Conservation (phyloP, 1,140 invertebrate species). For the roundworm (Caenorhabditis elegans) region DNA sequence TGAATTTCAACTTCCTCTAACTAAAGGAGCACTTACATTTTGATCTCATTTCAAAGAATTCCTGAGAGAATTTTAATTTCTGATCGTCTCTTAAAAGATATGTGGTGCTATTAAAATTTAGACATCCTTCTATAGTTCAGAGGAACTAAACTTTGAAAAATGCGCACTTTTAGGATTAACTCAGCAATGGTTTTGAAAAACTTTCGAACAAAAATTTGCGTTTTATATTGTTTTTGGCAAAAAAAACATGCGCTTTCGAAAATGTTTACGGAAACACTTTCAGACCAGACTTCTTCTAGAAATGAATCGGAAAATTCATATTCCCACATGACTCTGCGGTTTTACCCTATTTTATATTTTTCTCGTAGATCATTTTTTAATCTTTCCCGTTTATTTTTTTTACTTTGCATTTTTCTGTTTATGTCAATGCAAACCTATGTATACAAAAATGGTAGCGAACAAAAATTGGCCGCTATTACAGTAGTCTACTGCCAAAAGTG, state of each 20-base stretch:
- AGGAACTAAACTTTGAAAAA: no score
- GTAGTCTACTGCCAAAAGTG: neutral
- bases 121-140: neutral
- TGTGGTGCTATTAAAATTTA: neutral
- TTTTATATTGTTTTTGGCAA: no score
- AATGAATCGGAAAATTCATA: slow-evolving; percentile 6
- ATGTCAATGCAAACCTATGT: neutral
- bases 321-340: slow-evolving; percentile 6
- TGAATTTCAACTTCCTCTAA: neutral
- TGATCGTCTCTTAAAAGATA: neutral
- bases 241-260: neutral
- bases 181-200: no score
- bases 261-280: neutral
- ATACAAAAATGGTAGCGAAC: neutral
- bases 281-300: neutral
- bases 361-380: neutral
- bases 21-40: no score
- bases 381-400: no score
- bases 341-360: neutral
- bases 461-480: neutral
- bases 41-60: no score
- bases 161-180: no score
- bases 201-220: no score
- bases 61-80: neutral
- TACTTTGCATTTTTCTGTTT: neutral